phyloP scores from a whole-genome alignment of 2,113 vertebrate genomes.

The Ochotona princeps region DNA sequence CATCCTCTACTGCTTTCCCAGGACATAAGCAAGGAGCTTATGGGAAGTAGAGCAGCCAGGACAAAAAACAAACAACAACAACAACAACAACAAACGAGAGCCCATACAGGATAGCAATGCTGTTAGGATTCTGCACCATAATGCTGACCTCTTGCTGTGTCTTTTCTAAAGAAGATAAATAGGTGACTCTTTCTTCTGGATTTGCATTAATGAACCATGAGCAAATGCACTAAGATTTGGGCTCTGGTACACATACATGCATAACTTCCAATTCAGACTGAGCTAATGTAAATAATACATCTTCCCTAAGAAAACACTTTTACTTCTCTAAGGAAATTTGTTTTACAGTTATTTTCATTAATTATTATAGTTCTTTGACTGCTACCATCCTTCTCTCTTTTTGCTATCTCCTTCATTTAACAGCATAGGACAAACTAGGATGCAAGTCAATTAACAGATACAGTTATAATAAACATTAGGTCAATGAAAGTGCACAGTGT shows the following conservation, averaged over 20 bases:
- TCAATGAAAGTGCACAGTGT: background rate
- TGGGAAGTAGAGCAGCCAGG: too few relatives aligned
- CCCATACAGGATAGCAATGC: too few relatives aligned
- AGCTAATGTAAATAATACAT: background rate
- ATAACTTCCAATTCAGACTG: background rate
- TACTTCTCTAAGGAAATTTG: background rate
- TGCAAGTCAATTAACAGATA: background rate
- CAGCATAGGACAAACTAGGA: background rate
- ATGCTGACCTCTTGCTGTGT: too few relatives aligned
- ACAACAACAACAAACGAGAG: too few relatives aligned
- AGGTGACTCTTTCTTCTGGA: background rate
- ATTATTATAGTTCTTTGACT: background rate
- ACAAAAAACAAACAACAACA: too few relatives aligned
- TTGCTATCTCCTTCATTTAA: background rate
- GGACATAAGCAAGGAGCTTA: too few relatives aligned
- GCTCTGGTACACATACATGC: background rate
- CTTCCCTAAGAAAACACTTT: background rate
- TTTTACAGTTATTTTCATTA: background rate
- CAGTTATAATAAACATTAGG: background rate
- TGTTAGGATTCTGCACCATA: too few relatives aligned
- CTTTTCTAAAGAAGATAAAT: background rate
- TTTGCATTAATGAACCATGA: background rate
- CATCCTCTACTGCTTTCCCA: too few relatives aligned
- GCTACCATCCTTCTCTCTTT: background rate
- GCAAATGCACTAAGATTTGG: background rate